Evolutionary conservation across 2,797 vertebrate genomes (phyloP).

Genomic region (Hippoglossus hippoglossus): DNA sequence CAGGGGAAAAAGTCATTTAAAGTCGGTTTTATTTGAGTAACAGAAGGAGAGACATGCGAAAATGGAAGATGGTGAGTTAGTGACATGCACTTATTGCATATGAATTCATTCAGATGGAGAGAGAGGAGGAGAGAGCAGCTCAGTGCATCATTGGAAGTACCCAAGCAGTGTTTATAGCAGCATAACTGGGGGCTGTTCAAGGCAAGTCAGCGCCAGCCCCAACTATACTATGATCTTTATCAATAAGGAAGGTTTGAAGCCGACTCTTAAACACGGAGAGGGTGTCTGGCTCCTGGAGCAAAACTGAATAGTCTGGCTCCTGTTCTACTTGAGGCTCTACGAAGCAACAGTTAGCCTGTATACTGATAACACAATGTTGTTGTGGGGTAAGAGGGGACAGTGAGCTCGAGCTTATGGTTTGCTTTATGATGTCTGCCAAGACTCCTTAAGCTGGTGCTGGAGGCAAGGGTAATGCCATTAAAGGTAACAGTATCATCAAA

Average conservation of each 20-base stretch:
- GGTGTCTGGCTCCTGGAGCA: too few relatives aligned
- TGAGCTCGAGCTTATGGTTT: too few relatives aligned
- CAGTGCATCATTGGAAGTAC: not conserved
- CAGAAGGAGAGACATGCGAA: not conserved
- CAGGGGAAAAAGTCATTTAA: too few relatives aligned
- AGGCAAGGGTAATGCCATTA: not conserved
- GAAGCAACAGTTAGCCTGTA: too few relatives aligned
- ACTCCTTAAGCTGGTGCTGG: not conserved
- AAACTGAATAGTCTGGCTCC: too few relatives aligned
- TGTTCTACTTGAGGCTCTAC: too few relatives aligned
- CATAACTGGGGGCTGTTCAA: not conserved
- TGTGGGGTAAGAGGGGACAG: too few relatives aligned
- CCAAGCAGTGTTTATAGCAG: not conserved
- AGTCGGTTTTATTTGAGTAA: not conserved
- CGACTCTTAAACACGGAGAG: too few relatives aligned
- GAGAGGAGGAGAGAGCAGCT: not conserved
- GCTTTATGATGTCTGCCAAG: not conserved
- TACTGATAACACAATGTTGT: too few relatives aligned
- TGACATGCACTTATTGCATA: not conserved
- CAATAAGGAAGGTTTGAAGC: not conserved
- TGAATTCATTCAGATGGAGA: not conserved
- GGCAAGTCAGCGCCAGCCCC: too few relatives aligned
- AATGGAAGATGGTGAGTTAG: too few relatives aligned
- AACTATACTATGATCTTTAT: not conserved
- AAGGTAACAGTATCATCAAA: not conserved